A percentile compares a stretch with the other conserved stretches of the same genome.
phyloP scores from a whole-genome alignment of 2,797 vertebrate genomes.

The Acipenser transmontanus region DNA sequence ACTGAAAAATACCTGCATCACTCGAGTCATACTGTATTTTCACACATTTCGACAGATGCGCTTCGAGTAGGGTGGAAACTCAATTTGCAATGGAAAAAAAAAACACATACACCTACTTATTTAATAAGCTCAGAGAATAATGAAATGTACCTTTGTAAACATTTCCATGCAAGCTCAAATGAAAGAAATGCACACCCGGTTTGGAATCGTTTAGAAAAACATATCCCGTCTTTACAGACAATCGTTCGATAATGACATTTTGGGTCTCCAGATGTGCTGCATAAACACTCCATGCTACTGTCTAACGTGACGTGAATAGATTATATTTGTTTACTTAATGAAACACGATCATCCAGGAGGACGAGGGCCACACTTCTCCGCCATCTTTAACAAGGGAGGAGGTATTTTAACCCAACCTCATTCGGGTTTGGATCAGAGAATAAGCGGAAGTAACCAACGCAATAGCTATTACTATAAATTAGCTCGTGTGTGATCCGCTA shows the following conservation, averaged over 20 bases:
- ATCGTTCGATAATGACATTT: neutral
- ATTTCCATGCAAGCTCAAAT: neutral
- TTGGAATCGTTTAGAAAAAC: neutral
- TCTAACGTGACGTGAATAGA: too few relatives aligned
- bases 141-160: neutral
- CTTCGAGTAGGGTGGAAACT: neutral
- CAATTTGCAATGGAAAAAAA: neutral
- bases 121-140: too few relatives aligned
- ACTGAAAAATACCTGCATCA: neutral
- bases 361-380: conserved; percentile 11
- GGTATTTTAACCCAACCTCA: conserved; percentile 37
- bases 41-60: neutral
- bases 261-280: neutral
- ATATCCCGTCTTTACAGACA: neutral
- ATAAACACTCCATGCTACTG: neutral
- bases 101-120: neutral
- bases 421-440: conserved; percentile 22
- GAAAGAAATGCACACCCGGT: neutral
- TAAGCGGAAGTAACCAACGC: conserved; percentile 50
- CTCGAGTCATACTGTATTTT: neutral
- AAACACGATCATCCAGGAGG: neutral
- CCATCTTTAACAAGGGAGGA: conserved; percentile 23
- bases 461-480: conserved; percentile 23
- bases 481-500: neutral
- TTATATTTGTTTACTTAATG: neutral